These are phyloP conservation scores for Dugesia japonica DNA, from an alignment of 2,888 invertebrate genomes.

Conservation along the genomic window DNA sequence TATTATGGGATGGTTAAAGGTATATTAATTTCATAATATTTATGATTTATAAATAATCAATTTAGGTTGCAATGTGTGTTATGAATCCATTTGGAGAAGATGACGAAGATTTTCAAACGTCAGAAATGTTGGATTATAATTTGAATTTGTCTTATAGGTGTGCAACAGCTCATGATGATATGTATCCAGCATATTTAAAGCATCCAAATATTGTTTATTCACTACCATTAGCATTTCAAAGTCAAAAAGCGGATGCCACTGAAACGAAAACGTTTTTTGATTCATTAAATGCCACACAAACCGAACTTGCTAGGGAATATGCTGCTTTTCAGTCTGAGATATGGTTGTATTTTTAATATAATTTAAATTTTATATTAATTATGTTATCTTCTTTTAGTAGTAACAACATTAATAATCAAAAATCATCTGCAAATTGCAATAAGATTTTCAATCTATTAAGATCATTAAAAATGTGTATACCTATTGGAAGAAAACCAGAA, in stretches of 20 bases:
- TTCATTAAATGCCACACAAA: background rate
- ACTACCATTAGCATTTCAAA: background rate
- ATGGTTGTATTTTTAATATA: background rate
- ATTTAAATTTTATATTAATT: too few species aligned
- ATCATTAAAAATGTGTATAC: background rate
- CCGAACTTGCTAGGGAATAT: background rate
- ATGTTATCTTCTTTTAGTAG: too few species aligned
- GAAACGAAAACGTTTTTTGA: background rate
- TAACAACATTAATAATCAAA: background rate
- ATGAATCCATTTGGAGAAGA: slow-evolving; percentile 35
- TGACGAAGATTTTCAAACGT: slow-evolving; percentile 35
- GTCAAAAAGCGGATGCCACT: background rate
- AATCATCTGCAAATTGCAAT: background rate
- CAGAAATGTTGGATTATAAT: slow-evolving; percentile 35
- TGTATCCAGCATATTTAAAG: slow-evolving; percentile 32
- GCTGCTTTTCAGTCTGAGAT: background rate
- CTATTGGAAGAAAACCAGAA: background rate
- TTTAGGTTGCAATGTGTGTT: slow-evolving; percentile 35
- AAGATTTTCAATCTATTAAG: background rate
- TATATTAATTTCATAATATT: background rate
- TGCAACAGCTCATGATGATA: slow-evolving; percentile 30
- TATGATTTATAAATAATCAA: background rate
- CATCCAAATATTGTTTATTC: slow-evolving; percentile 17
- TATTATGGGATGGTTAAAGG: slow-evolving; percentile 28
- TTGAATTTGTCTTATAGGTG: slow-evolving; percentile 32